A percentile compares a stretch with the other conserved stretches of the same genome.
These are phyloP conservation scores for Drosophila pegasa DNA, from an alignment of 2,888 invertebrate genomes.

Conservation along the genomic window DNA sequence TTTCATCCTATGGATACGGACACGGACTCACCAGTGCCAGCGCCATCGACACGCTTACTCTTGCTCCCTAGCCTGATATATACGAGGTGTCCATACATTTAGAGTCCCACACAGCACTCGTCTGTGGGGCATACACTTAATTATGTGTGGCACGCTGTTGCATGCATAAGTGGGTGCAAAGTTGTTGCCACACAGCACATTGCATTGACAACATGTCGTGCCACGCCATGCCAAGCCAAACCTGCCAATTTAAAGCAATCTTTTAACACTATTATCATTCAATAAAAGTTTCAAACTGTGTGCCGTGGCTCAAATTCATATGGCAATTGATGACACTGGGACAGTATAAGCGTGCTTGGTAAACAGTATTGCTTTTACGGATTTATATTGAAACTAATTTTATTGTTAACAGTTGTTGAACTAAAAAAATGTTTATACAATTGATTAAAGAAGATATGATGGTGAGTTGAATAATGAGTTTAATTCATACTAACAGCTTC, in stretches of 20 bases:
- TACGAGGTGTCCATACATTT: constrained; percentile 11
- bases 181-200: constrained; percentile 25
- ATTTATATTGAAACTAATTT: too few relatives aligned
- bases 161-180: constrained; percentile 31
- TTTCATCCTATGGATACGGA: constrained; percentile 14
- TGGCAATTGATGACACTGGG: too few relatives aligned
- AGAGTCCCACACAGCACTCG: constrained; percentile 2
- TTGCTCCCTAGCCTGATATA: neutral
- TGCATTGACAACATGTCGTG: constrained; percentile 19
- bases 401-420: too few relatives aligned
- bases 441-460: too few relatives aligned
- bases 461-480: too few relatives aligned
- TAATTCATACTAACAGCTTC: too few relatives aligned
- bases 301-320: neutral
- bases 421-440: too few relatives aligned
- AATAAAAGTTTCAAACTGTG: constrained; percentile 5
- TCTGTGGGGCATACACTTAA: constrained; percentile 15
- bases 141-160: constrained; percentile 32
- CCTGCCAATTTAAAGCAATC: constrained; percentile 19
- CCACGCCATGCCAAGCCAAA: neutral
- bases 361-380: too few relatives aligned
- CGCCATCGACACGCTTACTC: constrained; percentile 1
- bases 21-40: constrained; percentile 1
- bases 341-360: too few relatives aligned
- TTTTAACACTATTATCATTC: constrained; percentile 6